Evolutionary conservation across 92 coral and sea anemone species (phyloP), one percentile per base, ranked within the genome.

Genomic region (Chrysogorgia sp.): DNA sequence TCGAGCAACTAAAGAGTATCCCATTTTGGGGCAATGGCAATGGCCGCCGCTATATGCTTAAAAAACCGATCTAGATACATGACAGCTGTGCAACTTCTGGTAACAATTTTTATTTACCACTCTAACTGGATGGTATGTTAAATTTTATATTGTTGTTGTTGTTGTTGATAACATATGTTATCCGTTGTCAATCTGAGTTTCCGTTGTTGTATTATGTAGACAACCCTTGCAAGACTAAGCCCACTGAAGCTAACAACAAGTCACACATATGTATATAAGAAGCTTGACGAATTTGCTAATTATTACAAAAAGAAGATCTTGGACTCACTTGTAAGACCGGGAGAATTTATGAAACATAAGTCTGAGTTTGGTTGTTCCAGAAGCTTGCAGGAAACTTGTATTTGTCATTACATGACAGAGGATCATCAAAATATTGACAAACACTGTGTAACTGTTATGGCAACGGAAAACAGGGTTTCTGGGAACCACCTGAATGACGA

Each of bases 241-340:
- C 49, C 71, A 34, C 75, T 82, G 24, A 75, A 80, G 47, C 67
- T 86, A n/a, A 69, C 80, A 48, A 76, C 83, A 48, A 81, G 86
- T 30, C 90, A 82, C 63, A 71, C 82, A 28, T 81, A 86, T 49
- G 57, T 72, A 24, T 81, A 86, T 79, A 72, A 66, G 40, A 86
- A 86, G 58, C 82, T 80, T 32, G 82, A 84, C 70, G 81, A 79
- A 47, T 78, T 84, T 79, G 88, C 85, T 26, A 71, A 85, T 71
- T 81, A 71, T 34, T 70, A 79, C 58, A 53, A 74, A 40, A 35
- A 71, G 72, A 23, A 26, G 20, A 69, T 86, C 21, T 40, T 21
- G 20, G 83, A 81, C 35, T 81, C 82, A 23, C 86, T 86, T 9
- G 17, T 29, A 14, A 24, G 55, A 13, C 90, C 82, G 28, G 80